Base-by-base conservation (phyloP, 1,140 invertebrate species). In the Bombus breviceps region DNA sequence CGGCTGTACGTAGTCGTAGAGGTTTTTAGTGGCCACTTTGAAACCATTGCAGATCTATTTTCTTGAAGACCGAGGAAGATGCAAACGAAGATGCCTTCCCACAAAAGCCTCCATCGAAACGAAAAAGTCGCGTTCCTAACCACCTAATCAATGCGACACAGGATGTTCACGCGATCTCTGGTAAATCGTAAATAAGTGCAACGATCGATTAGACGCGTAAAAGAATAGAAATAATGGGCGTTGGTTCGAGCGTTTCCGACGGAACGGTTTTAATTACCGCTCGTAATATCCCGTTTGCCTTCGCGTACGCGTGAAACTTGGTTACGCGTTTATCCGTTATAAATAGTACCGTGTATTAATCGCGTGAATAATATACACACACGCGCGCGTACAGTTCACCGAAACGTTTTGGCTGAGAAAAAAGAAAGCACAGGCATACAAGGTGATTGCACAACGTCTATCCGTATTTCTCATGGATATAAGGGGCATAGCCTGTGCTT, bases 391-490 rank as follows among this genome's bases (percentile, higher is more conserved):
- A 15, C 74, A 28, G 32, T 15, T 13, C 66, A 64, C 53, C 37
- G 82, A 59, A 71, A 59, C 32, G 47, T 41, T 12, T 28, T 15
- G 34, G 25, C 34, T 47, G 77, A 72, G 77, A 80, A 73, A 80
- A 85, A 85, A 85, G 83, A 72, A 85, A 85, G 83, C 83, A 84
- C 53, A 37, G 77, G 77, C 76, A 9, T 47, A 80, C 32, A 80
- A 43, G 76, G 59, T 32, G 64, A 79, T 85, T 85, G 83, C 83
- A 72, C 73, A 85, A 85, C 76, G 77, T n/a, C 77, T 79, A 73
- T 73, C 53, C 83, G 83, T 85, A 80, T 85, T 85, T 85, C 83
- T 85, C 83, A 85, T 85, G 83, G 83, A 85, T 85, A 84, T 79
- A 79, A 80, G 68, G 32, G 53, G 80, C 76, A 83, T 39, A n/a